phyloP scores from a whole-genome alignment of 2,888 invertebrate genomes.

The Rotaria macrura region DNA sequence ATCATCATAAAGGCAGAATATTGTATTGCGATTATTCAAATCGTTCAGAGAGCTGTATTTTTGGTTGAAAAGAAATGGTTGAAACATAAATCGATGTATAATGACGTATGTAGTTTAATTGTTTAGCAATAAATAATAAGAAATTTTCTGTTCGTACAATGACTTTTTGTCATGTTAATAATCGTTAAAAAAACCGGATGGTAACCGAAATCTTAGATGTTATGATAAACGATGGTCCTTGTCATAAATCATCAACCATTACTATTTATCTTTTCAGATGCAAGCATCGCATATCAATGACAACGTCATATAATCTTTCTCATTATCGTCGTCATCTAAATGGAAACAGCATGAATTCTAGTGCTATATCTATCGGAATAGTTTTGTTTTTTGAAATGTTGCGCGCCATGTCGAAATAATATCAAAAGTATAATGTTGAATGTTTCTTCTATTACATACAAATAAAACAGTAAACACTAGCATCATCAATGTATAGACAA shows the following conservation, averaged over 20 bases:
- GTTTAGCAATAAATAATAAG: not conserved
- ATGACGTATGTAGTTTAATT: not conserved
- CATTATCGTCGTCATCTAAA: not conserved
- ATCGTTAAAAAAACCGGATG: not conserved
- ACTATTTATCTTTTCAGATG: no score
- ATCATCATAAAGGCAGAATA: not conserved
- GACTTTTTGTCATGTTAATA: not conserved
- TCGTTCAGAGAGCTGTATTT: no score
- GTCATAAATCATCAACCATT: not conserved
- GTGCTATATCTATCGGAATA: not conserved
- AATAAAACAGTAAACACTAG: not conserved
- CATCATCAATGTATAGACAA: no score
- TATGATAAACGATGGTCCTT: not conserved
- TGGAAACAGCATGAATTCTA: not conserved
- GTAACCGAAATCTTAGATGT: not conserved
- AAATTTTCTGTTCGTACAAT: not conserved
- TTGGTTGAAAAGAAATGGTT: no score
- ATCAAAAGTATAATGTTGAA: not conserved
- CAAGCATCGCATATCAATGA: no score
- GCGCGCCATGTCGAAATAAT: not conserved
- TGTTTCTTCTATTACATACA: not conserved
- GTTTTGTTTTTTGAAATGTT: no score
- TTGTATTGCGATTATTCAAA: not conserved
- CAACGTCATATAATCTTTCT: no score
- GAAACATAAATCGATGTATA: not conserved